A percentile compares a stretch with the other conserved stretches of the same genome.
Conservation (phyloP, 2,113 vertebrate species). For the Steatornis caripensis region DNA sequence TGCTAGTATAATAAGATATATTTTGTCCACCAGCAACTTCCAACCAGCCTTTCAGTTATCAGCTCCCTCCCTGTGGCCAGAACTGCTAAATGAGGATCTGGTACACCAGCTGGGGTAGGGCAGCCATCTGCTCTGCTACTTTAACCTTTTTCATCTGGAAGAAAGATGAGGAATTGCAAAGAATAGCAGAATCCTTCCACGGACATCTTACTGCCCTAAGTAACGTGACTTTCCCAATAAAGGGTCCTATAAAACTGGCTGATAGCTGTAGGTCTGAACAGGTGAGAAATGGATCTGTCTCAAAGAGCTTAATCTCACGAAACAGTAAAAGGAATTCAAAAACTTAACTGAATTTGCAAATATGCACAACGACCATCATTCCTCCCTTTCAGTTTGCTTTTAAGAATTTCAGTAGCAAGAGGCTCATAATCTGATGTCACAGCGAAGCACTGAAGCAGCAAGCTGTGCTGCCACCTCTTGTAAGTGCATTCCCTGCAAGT, state of each 20-base stretch:
- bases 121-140: slow-evolving; percentile 37
- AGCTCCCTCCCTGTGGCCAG: slow-evolving; percentile 37
- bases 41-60: not conserved
- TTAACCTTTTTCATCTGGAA: slow-evolving; percentile 36
- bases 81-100: slow-evolving; percentile 23
- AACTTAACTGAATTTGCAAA: not conserved
- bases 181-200: not conserved
- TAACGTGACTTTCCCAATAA: not conserved
- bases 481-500: not conserved
- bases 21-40: slow-evolving; percentile 10
- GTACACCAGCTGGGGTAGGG: slow-evolving; percentile 32
- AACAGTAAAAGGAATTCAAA: not conserved
- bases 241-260: not conserved
- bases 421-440: not conserved
- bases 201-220: not conserved
- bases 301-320: not conserved
- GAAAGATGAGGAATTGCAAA: not conserved
- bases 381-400: not conserved
- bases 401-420: not conserved
- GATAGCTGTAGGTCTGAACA: not conserved
- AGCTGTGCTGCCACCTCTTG: not conserved
- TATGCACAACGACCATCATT: not conserved
- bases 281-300: not conserved
- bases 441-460: not conserved
- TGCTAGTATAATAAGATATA: not conserved